Base-by-base conservation (phyloP, 2,113 vertebrate species). In the Cnemophilus loriae region DNA sequence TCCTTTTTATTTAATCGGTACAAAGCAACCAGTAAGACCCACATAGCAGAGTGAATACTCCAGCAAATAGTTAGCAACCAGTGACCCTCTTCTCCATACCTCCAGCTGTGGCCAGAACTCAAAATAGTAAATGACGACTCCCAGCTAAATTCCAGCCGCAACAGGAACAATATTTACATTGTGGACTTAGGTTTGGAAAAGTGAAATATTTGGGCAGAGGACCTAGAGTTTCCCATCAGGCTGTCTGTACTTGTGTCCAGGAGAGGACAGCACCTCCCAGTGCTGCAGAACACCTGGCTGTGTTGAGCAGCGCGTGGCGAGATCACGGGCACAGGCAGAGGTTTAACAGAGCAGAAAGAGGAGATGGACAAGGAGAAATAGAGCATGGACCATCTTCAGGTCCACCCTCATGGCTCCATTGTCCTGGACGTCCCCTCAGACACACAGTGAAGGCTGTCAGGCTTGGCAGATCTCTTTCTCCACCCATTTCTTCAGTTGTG, bases 301-400 rank as follows among this genome's bases (percentile, higher is more conserved):
- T 46, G 16, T 16, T 52, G 39, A 46, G 52, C 2, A 4, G 5
- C 26, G 11, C 32, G 46, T 1, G 4, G 18, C 16, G 80, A 46
- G 17, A 32, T 20, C 44, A 26, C 0, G 0, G 33, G 41, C n/a
- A 59, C 16, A 82, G n/a, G 28, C 7, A 59, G 39, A 50, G 42
- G 18, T 75, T 53, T 30, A 65, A 20, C 9, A 20, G 32, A 68
- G 17, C 13, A 70, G 46, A 52, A 78, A 27, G 37, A 30, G n/a
- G 39, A 70, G 20, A 21, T 13, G 27, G n/a, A 21, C 12, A 67
- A 64, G 13, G 5, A 53, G 42, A 65, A 70, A 5, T 6, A 19
- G 22, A 44, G 57, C 21, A 35, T 35, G 46, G 5, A 32, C 5
- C 11, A 26, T 26, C 24, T 60, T 78, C n/a, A 39, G 18, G 19